Evolutionary conservation across 2,888 invertebrate genomes (phyloP).

Genomic region (Zygaena filipendulae): DNA sequence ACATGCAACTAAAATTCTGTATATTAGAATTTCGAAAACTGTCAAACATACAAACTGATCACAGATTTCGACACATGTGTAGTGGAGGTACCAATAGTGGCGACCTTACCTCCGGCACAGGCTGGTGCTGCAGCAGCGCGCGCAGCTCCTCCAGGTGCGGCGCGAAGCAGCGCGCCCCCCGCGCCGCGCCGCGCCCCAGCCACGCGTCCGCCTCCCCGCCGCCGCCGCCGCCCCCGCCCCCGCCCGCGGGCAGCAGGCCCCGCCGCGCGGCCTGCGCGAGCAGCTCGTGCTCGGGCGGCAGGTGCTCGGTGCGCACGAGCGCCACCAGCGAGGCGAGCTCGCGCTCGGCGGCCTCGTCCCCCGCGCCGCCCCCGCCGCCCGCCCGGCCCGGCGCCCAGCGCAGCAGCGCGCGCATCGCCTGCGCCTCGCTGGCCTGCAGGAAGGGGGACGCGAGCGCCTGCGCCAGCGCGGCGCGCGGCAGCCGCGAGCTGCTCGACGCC

Average conservation of each 20-base stretch:
- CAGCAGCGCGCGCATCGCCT: conserved; percentile 77
- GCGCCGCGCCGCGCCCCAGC: conserved; percentile 81
- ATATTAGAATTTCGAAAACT: too few species aligned
- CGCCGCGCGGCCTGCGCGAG: conserved; percentile 51
- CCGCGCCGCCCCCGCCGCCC: conserved; percentile 79
- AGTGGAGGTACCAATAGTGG: too few species aligned
- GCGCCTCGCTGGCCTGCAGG: conserved; percentile 87
- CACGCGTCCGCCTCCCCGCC: conserved; percentile 83
- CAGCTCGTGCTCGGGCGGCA: conserved; percentile 85
- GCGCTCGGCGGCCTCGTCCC: conserved; percentile 82
- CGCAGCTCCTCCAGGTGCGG: conserved; percentile 94
- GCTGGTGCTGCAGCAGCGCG: conserved; percentile 84
- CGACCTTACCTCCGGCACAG: conserved; percentile 86
- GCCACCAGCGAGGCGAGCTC: conserved; percentile 87
- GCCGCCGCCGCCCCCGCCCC: too few species aligned
- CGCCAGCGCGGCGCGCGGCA: conserved; percentile 74
- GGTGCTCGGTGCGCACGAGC: conserved; percentile 89
- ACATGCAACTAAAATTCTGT: too few species aligned
- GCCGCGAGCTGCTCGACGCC: conserved; percentile 78
- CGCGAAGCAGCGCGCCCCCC: conserved; percentile 90
- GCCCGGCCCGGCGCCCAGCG: conserved; percentile 73
- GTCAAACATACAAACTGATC: too few species aligned
- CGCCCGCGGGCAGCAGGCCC: conserved; percentile 26
- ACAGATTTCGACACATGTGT: too few species aligned
- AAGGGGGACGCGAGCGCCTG: conserved; percentile 77